A percentile compares a stretch with the other conserved stretches of the same genome.
Conservation (phyloP, 2,113 vertebrate genomes). For the Chaetorhynchus papuensis region DNA sequence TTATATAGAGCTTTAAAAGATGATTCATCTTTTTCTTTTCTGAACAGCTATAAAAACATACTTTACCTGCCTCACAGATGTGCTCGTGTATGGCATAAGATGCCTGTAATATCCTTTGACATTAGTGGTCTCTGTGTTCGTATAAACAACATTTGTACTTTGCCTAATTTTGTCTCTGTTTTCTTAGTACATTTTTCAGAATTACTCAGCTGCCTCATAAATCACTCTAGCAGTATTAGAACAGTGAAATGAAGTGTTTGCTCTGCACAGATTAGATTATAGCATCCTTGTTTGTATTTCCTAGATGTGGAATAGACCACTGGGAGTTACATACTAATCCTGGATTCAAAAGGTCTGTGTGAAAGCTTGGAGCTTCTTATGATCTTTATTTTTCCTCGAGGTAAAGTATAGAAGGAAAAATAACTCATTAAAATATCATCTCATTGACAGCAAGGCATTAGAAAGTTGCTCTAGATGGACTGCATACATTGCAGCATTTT, state of each 20-base stretch:
- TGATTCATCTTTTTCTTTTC: slow-evolving; percentile 23
- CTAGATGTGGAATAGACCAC: background rate
- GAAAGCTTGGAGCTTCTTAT: background rate
- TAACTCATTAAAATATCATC: background rate
- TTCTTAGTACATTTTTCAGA: background rate
- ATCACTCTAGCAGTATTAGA: background rate
- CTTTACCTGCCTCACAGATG: slow-evolving; percentile 4
- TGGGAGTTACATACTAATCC: background rate
- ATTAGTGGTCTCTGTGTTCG: background rate
- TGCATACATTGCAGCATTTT: background rate
- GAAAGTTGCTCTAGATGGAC: background rate
- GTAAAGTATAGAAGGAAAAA: background rate
- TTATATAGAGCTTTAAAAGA: background rate
- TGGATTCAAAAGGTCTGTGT: background rate
- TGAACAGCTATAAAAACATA: background rate
- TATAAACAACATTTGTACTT: background rate
- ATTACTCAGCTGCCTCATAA: background rate
- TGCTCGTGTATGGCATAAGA: background rate
- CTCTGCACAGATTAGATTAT: background rate
- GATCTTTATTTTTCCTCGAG: background rate
- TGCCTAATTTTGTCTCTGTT: background rate
- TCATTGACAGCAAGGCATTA: background rate
- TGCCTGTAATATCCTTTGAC: background rate
- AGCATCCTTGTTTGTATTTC: background rate
- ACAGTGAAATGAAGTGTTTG: background rate